Base-by-base conservation (phyloP, 2,888 invertebrate genomes). In the Tupiocoris notatus region DNA sequence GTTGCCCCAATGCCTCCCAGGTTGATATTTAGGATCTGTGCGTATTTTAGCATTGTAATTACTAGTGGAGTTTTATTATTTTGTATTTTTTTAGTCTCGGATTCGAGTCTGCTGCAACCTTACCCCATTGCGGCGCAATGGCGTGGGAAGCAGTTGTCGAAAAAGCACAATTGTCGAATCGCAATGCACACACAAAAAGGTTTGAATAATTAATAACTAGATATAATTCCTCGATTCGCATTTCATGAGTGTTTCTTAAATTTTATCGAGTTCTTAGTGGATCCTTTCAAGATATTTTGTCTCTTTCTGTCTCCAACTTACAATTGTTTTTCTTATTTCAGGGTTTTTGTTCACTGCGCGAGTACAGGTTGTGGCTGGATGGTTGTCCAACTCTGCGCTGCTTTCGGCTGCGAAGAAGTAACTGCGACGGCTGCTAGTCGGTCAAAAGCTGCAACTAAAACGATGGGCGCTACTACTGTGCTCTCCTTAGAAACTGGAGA, bases 331-430 rank as follows among this genome's bases (percentile, higher is more conserved):
- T n/a, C n/a, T n/a, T 6, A 63, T 62, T 39, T 20, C 73, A 73
- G 73, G 80, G 83, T 88, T 77, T 83, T 89, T 73, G 83, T 89
- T 64, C 86, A 86, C 80, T 87, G 86, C 64, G 89, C 87, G 65
- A 87, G 86, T 80, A 87, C 88, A 21, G 87, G 88, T 9, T 86
- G 88, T 3, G 89, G 88, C 57, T 87, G 88, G 81, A 85, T 89
- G 65, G 83, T 89, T 62, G 85, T 86, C 62, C 89, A 89, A 83
- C 82, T 89, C 64, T 83, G 87, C 23, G 86, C 86, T 79, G 81
- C 86, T 62, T 88, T 88, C 88, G 87, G 87, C 21, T 88, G 87
- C 59, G 83, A 86, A 77, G 85, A 89, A 16, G 58, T 73, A 22
- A 86, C 87, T 1, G 85, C 87, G 1, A 86, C 87, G 12, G 88